phyloP scores from a whole-genome alignment of 2,888 invertebrate genomes.

The Drosophila rellima region DNA sequence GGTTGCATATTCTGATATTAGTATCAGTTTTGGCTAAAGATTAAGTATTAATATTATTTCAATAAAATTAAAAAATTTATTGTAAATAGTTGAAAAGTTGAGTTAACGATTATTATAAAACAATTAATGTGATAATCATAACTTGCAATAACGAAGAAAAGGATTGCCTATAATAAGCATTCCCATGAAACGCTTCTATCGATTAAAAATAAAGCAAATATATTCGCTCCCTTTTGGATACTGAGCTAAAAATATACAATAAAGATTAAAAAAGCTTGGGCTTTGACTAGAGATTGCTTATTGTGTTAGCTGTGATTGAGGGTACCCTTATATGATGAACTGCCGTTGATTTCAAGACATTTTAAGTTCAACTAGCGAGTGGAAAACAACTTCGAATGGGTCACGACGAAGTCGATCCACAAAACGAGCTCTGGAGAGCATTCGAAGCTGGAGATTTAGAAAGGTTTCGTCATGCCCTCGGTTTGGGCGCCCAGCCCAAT shows the following conservation, averaged over 20 bases:
- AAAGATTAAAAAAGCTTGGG: neutral
- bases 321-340: neutral
- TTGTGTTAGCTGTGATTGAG: constrained; percentile 6
- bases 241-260: too few relatives aligned
- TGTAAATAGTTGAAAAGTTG: too few relatives aligned
- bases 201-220: too few relatives aligned
- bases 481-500: neutral
- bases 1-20: neutral
- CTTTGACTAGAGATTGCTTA: neutral
- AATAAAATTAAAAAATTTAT: too few relatives aligned
- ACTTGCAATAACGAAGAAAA: too few relatives aligned
- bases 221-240: too few relatives aligned
- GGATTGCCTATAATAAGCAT: too few relatives aligned
- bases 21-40: neutral
- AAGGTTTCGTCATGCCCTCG: constrained; percentile 2
- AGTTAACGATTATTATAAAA: neutral
- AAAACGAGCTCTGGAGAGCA: neutral
- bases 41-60: too few relatives aligned
- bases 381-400: constrained; percentile 13
- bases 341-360: neutral
- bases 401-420: neutral
- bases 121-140: too few relatives aligned
- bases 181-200: too few relatives aligned
- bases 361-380: neutral
- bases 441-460: neutral